Percentiles rank a stretch among this genome's conserved stretches.
phyloP scores from a whole-genome alignment of 2,888 invertebrate species.

The Pterostichus niger region DNA sequence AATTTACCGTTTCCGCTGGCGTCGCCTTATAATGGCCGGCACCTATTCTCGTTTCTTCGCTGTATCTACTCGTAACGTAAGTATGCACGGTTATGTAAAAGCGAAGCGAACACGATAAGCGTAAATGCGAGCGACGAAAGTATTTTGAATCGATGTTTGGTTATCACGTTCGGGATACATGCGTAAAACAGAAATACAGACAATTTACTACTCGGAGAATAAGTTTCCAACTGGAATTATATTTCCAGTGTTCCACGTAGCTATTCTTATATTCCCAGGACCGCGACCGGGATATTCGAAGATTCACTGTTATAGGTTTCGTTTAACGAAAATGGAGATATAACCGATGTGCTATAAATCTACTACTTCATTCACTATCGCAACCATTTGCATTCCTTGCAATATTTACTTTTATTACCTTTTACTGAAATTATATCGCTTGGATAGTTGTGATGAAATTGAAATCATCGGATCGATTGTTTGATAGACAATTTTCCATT shows the following conservation, averaged over 20 bases:
- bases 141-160: conserved; percentile 48
- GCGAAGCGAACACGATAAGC: conserved; percentile 7
- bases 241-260: conserved; percentile 35
- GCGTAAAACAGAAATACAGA: conserved; percentile 54
- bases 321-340: conserved; percentile 48
- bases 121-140: neutral
- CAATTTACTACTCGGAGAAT: conserved; percentile 41
- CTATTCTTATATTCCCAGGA: neutral
- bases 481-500: no score
- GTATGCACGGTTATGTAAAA: conserved; percentile 6
- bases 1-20: conserved; percentile 45
- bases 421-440: no score
- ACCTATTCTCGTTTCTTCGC: neutral
- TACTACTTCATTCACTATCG: neutral
- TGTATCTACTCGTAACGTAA: conserved; percentile 23
- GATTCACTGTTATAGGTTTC: conserved; percentile 48
- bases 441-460: no score
- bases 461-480: no score
- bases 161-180: conserved; percentile 43
- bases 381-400: conserved; percentile 1
- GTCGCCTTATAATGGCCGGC: conserved; percentile 42
- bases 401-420: no score
- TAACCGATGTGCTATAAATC: conserved; percentile 36
- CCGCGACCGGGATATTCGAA: conserved; percentile 26
- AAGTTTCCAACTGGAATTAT: conserved; percentile 55